Base-by-base conservation (phyloP, 2,797 vertebrate species). In the Podarcis lilfordi region DNA sequence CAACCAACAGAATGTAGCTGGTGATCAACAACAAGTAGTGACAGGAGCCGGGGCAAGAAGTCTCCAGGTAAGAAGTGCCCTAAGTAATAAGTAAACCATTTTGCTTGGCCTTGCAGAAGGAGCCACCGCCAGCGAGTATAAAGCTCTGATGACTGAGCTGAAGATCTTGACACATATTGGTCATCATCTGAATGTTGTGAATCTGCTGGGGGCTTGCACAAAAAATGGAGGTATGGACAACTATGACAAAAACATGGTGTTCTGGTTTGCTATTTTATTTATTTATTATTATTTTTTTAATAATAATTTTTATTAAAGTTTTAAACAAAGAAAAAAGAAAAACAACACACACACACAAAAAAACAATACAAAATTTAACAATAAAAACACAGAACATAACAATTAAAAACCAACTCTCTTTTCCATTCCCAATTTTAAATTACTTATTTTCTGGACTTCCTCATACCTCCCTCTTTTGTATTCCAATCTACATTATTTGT, bases 101-200 rank as follows among this genome's bases (percentile, higher is more conserved):
- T 32, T 87, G 91, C 61, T 3, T 2, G 21, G 45, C 8, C 89
- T 94, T 95, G 96, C 93, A 99, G 99, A 99, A 97, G 98, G 98
- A 27, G 98, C 98, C 90, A 99, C 98, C 45, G 97, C 96, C 96
- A 99, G 97, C 0, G 99, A 99, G 80, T 98, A 99, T 95, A 98
- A 98, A 94, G 98, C 99, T 32, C 96, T 99, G 86, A 99, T 99
- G 98, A 98, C 98, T 4, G 99, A 99, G 88, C 97, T 99, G 92
- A 99, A 99, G 96, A 99, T 99, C 94, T 96, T 99, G 92, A 99
- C 97, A 94, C 98, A 99, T 91, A 98, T 99, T 9, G 98, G 98
- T 87, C 98, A 98, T 92, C 98, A 99, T 82, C 97, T 99, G 86
- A 99, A 99, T 55, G 98, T 99, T 23, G 99, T 99, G 91, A 99